phyloP scores from a whole-genome alignment of 37 sponge, comb jelly and placozoan genomes.

The Aplysina aerophoba region DNA sequence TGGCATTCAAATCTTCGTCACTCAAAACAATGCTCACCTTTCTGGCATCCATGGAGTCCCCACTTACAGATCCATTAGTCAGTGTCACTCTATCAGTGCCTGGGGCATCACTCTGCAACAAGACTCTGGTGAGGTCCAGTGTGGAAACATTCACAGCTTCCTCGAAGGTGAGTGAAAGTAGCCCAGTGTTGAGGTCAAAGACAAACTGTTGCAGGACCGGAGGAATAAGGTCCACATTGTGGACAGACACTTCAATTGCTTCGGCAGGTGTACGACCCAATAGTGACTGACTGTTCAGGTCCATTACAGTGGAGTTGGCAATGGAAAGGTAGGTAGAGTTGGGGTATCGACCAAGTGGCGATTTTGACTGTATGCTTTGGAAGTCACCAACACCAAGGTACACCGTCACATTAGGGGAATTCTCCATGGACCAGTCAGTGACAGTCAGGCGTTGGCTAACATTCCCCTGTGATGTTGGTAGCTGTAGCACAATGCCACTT shows the following conservation, averaged over 20 bases:
- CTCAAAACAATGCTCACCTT: constrained; percentile 45
- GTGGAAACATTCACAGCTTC: constrained; percentile 70
- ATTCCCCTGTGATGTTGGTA: constrained; percentile 12
- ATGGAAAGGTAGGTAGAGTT: constrained; percentile 69
- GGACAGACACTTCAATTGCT: constrained; percentile 46
- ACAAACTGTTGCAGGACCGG: constrained; percentile 57
- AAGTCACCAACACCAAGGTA: constrained; percentile 55
- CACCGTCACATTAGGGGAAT: constrained; percentile 60
- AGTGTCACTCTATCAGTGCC: constrained; percentile 41
- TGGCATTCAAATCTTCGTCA: constrained; percentile 66
- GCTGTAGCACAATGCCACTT: constrained; percentile 54
- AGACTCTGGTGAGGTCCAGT: constrained; percentile 44
- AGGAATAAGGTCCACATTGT: constrained; percentile 72
- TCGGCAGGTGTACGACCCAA: constrained; percentile 20
- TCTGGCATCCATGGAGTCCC: constrained; percentile 2
- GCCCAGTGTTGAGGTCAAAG: constrained; percentile 66
- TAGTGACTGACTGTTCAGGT: constrained; percentile 69
- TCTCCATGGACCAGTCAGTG: constrained; percentile 32
- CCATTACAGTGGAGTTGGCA: constrained; percentile 44
- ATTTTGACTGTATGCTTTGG: constrained; percentile 52
- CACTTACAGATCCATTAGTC: constrained; percentile 51
- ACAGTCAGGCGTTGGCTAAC: constrained; percentile 43
- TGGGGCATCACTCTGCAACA: constrained; percentile 35
- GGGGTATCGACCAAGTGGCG: constrained; percentile 66
- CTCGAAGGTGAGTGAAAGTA: constrained; percentile 69